Evolutionary conservation across 92 coral and sea anemone genomes (phyloP), one percentile per base, ranked within the genome.

Genomic region (Galaxea fascicularis): DNA sequence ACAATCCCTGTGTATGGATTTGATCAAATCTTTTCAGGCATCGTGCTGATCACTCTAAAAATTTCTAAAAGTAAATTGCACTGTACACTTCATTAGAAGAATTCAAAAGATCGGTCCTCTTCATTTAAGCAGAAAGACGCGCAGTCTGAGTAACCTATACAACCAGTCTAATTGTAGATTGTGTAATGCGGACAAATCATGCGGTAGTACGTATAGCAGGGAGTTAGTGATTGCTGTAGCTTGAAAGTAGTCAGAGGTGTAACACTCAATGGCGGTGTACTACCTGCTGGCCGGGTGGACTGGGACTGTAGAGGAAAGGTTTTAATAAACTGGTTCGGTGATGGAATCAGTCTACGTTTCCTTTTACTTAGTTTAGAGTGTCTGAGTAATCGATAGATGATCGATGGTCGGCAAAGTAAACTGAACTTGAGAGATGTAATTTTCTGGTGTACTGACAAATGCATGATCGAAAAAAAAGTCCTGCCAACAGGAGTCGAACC

Each of bases 281-380:
- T 54, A 68, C 85, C 85, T 81, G 85, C 85, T 51, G 85, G 85
- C 69, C 85, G 85, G 85, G 85, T 81, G 85, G 78, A 70, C 85
- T 70, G 85, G 85, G 76, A 71, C 67, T 47, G 73, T 46, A 65
- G 28, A 65, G 24, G 79, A 74, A 31, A 21, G 47, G 45, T 18
- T 69, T 51, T 11, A 81, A 69, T 81, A 81, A 81, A 70, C 58
- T 69, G 85, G 85, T 69, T 81, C 56, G 69, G 71, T 81, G 77
- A 69, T 69, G 68, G 53, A 57, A 27, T 53, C 20, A 15, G 54
- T 47, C 28, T 80, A n/a, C 14, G 20, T 64, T 47, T 26, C 16
- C 10, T 16, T 49, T 11, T 47, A 0, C 12, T 78, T 15, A 12
- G 45, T 49, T 46, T 46, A 46, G 9, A 8, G 51, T 7, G 12